Conservation (phyloP, 2,113 vertebrate genomes). For the Pungitius pungitius region DNA sequence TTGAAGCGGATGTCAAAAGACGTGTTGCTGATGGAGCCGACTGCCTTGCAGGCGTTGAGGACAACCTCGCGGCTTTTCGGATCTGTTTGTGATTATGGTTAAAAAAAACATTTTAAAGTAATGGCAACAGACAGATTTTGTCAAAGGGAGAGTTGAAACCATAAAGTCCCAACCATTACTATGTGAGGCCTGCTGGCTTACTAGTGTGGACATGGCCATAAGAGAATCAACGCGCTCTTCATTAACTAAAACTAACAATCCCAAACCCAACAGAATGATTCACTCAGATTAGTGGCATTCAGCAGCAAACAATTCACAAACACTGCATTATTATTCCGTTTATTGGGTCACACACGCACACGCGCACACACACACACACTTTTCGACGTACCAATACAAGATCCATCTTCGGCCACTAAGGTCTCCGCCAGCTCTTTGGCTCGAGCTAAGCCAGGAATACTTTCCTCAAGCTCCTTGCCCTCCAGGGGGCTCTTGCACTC, state of each 20-base stretch:
- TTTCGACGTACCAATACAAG: slow-evolving; percentile 84
- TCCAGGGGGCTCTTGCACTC: slow-evolving; percentile 82
- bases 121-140: not conserved
- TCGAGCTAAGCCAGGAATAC: slow-evolving; percentile 88
- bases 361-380: not conserved
- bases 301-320: slow-evolving; percentile 10
- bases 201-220: too few relatives aligned
- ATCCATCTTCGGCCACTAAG: slow-evolving; percentile 90
- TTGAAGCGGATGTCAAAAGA: slow-evolving; percentile 99
- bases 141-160: not conserved
- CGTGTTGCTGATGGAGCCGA: slow-evolving; percentile 92
- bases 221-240: slow-evolving; percentile 8
- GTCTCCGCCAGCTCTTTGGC: slow-evolving; percentile 96
- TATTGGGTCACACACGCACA: slow-evolving; percentile 6
- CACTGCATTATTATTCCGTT: slow-evolving; percentile 14
- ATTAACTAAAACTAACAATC: not conserved
- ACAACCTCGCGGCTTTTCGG: slow-evolving; percentile 95
- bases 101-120: not conserved
- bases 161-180: not conserved
- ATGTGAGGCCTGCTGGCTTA: too few relatives aligned
- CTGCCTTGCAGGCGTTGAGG: slow-evolving; percentile 94
- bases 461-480: slow-evolving; percentile 84
- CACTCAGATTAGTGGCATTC: slow-evolving; percentile 16
- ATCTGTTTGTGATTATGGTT: slow-evolving; percentile 75
- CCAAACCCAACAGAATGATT: slow-evolving; percentile 5